Percentiles rank a stretch among this genome's conserved stretches.
Conservation (phyloP, 2,797 vertebrate species). For the Enteromius fasciolatus region DNA sequence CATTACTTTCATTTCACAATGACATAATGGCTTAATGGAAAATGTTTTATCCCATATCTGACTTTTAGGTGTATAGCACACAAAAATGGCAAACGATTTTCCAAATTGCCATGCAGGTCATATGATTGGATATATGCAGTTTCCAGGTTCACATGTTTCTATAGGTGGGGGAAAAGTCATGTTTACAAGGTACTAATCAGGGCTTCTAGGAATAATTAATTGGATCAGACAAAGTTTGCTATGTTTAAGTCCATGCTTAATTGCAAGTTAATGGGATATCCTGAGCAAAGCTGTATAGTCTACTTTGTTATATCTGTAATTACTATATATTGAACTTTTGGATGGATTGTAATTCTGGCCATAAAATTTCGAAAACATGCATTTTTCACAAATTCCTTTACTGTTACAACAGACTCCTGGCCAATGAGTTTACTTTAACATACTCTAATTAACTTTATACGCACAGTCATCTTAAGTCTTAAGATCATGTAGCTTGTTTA, state of each 20-base stretch:
- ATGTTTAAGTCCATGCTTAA: background rate
- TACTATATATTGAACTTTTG: slow-evolving; percentile 9
- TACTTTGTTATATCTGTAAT: slow-evolving; percentile 1
- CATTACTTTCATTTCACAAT: background rate
- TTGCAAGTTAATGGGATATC: background rate
- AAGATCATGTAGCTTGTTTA: background rate
- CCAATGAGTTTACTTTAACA: background rate
- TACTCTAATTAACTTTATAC: background rate
- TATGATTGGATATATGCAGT: background rate
- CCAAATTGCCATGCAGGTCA: background rate
- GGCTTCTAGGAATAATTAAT: background rate
- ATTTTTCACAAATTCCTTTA: background rate
- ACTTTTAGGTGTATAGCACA: background rate
- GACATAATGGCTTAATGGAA: background rate
- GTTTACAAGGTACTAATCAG: background rate
- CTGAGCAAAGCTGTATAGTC: background rate
- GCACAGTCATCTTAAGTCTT: background rate
- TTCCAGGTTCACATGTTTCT: background rate
- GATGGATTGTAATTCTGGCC: background rate
- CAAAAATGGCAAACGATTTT: background rate
- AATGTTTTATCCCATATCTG: background rate
- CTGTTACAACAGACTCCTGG: background rate
- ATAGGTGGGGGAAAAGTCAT: background rate
- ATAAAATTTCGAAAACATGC: no score
- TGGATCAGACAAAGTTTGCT: background rate